Evolutionary conservation across 2,113 vertebrate species (phyloP).

Genomic region (Cercopithecus mona): DNA sequence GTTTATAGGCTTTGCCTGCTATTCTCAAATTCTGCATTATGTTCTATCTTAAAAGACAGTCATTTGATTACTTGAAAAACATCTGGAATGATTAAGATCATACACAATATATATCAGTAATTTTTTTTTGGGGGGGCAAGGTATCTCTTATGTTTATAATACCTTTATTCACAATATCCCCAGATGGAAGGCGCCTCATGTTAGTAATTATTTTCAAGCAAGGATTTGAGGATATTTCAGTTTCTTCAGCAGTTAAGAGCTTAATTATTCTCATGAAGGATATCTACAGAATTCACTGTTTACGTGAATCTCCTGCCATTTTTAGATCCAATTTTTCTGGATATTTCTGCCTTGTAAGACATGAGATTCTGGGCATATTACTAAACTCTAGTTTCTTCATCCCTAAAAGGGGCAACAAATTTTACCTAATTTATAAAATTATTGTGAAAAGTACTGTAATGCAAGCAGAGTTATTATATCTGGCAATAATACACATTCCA

Average conservation of each 20-base stretch:
- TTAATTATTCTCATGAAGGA: not conserved
- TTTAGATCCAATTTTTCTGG: not conserved
- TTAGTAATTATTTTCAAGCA: not conserved
- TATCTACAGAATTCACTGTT: not conserved
- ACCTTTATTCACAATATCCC: not conserved
- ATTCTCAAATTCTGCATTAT: not conserved
- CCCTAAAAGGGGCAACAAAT: not conserved
- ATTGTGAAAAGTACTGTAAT: not conserved
- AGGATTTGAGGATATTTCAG: not conserved
- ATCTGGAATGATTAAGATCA: not conserved
- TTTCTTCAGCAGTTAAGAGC: not conserved
- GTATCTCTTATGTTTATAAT: not conserved
- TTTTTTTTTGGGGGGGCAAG: not conserved
- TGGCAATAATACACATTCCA: not conserved
- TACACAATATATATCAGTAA: not conserved
- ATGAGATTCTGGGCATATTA: not conserved
- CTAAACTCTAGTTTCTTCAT: not conserved
- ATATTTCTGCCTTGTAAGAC: not conserved
- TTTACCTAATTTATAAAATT: not conserved
- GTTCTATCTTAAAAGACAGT: not conserved
- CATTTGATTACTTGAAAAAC: not conserved
- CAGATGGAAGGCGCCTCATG: not conserved
- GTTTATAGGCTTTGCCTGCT: not conserved
- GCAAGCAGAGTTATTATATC: not conserved
- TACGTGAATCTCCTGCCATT: not conserved